phyloP scores from a whole-genome alignment of 2,797 vertebrate species.

The Spinus pinus region DNA sequence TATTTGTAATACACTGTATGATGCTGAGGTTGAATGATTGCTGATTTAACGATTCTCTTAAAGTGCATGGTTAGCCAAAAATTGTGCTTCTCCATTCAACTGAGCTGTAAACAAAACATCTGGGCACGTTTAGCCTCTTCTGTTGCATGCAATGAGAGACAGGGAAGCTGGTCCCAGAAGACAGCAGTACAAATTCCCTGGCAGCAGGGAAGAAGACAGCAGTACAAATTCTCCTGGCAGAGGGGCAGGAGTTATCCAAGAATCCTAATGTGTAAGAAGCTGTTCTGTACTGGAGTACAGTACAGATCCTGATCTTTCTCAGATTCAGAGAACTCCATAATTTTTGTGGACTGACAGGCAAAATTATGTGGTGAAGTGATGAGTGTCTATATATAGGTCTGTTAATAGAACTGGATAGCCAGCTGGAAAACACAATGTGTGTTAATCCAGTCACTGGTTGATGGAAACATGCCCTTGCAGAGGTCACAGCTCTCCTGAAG shows the following conservation, averaged over 20 bases:
- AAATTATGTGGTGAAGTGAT: background rate
- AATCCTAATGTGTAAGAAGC: background rate
- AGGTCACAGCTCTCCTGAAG: background rate
- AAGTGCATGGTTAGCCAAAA: background rate
- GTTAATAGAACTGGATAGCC: background rate
- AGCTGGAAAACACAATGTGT: background rate
- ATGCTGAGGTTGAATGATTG: background rate
- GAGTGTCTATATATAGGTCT: background rate
- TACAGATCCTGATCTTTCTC: background rate
- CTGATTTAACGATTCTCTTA: background rate
- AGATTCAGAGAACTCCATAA: background rate
- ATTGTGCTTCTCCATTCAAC: background rate
- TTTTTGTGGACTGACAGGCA: background rate
- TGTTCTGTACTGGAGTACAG: background rate
- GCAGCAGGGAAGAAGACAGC: background rate
- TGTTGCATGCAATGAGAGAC: background rate
- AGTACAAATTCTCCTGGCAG: background rate
- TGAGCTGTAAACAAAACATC: background rate
- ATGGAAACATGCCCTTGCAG: background rate
- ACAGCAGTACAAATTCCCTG: background rate
- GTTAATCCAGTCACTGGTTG: background rate
- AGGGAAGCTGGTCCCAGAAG: background rate
- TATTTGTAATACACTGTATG: background rate
- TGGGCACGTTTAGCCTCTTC: background rate
- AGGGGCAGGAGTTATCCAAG: background rate